Evolutionary conservation across 2,797 vertebrate species (phyloP), one percentile per base, ranked within the genome.

Genomic region (Oreochromis mossambicus): DNA sequence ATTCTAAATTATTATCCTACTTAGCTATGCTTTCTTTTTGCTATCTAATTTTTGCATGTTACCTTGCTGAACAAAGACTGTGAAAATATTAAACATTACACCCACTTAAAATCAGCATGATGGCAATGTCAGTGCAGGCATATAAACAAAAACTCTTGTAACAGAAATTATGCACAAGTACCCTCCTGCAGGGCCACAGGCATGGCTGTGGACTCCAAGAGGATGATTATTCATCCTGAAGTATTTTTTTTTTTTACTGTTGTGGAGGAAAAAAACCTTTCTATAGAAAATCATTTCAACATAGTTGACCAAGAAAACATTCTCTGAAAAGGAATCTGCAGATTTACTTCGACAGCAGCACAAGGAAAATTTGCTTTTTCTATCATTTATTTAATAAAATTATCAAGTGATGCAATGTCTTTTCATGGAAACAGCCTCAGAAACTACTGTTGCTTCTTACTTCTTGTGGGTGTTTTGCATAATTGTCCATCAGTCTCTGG

Each of bases 391-490:
- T 48, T 0, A 32, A n/a, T 24, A 19, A 75, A 50, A 50, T 8
- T 32, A 32, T 12, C 15, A 32, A 50, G 43, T 32, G 43, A 75
- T n/a, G 15, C 7, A 50, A 32, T 19, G 21, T 13, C 17, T 1
- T 75, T 75, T 48, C 46, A 29, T n/a, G 7, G 70, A 50, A 43
- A 43, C 21, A 26, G 63, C 38, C 38, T 43, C 21, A 26, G 63
- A 70, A 75, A 75, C 26, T 73, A 29, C 10, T 48, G 68, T 13
- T 50, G 43, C 43, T 48, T 26, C 68, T 48, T 12, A 73, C 9
- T 50, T 13, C 43, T 75, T 75, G 43, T n/a, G 70, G 43, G 43
- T 48, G 68, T 50, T 50, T 75, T 75, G 43, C 17, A 50, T 75
- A 75, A 75, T 50, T 75, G 43, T 75, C 63, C 38, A 43, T 41